Conservation (phyloP, 2,113 vertebrate species). For the Rhabdornis inornatus region DNA sequence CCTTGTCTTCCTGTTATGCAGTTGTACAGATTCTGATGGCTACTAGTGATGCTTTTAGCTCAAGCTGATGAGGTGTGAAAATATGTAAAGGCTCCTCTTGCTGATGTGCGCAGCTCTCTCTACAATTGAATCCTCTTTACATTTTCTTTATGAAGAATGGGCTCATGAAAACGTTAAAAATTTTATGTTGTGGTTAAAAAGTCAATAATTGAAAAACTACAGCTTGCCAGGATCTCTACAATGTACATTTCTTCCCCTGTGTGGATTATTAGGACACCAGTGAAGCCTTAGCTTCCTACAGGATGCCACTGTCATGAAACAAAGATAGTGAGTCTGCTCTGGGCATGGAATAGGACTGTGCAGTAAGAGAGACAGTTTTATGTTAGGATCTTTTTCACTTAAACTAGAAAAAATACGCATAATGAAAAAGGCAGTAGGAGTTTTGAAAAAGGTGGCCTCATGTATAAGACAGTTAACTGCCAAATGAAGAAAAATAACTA, state of each 20-base stretch:
- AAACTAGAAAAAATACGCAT: neutral
- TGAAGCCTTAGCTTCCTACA: neutral
- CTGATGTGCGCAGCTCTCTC: neutral
- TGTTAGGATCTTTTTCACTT: neutral
- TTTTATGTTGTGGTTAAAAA: neutral
- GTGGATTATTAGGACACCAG: neutral
- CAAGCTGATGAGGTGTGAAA: conserved; percentile 2
- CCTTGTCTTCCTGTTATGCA: neutral
- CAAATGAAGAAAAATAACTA: neutral
- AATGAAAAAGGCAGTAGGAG: neutral
- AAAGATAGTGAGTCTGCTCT: neutral
- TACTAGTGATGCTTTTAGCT: neutral
- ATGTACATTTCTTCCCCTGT: neutral
- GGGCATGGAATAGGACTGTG: neutral
- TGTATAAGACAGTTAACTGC: neutral
- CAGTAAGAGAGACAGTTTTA: neutral
- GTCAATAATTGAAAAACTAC: neutral
- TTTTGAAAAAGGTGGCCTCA: neutral
- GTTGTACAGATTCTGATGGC: neutral
- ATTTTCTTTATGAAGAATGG: neutral
- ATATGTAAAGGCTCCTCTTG: neutral
- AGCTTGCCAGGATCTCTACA: neutral
- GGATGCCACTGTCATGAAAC: neutral
- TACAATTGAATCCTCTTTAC: neutral
- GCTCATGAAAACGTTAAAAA: neutral